Conservation (phyloP, 2,113 vertebrate species). For the Anolis sagrei region DNA sequence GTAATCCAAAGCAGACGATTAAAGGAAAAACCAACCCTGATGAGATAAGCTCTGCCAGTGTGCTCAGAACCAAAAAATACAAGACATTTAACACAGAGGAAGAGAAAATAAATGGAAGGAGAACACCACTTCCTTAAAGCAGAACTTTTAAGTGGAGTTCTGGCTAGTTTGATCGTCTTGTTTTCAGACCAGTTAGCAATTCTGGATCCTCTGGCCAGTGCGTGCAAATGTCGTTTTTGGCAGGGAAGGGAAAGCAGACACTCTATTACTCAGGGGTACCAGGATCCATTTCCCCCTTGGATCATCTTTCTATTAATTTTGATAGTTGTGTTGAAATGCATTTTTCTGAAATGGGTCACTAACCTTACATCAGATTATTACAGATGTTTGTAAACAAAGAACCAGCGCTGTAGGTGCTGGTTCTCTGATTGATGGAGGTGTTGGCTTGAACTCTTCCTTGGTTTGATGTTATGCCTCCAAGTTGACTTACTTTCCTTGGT, state of each 20-base stretch:
- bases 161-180: not conserved
- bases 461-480: not conserved
- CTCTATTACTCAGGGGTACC: no score
- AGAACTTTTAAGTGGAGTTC: not conserved
- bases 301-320: no score
- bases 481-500: not conserved
- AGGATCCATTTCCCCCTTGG: no score
- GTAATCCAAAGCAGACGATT: no score
- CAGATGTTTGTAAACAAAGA: no score
- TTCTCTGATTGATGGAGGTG: not conserved
- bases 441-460: not conserved
- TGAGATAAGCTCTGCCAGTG: no score
- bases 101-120: not conserved
- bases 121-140: not conserved
- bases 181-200: not conserved
- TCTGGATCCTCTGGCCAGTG: not conserved
- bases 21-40: no score
- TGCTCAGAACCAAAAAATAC: no score
- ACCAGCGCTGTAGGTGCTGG: not conserved
- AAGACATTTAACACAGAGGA: not conserved
- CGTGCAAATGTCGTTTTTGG: not conserved
- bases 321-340: no score
- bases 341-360: no score
- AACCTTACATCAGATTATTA: no score
- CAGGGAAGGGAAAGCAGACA: not conserved